Percentiles rank a stretch among this genome's conserved stretches.
phyloP scores from a whole-genome alignment of 2,113 vertebrate species.

The Dolichallabes microphthalmus region DNA sequence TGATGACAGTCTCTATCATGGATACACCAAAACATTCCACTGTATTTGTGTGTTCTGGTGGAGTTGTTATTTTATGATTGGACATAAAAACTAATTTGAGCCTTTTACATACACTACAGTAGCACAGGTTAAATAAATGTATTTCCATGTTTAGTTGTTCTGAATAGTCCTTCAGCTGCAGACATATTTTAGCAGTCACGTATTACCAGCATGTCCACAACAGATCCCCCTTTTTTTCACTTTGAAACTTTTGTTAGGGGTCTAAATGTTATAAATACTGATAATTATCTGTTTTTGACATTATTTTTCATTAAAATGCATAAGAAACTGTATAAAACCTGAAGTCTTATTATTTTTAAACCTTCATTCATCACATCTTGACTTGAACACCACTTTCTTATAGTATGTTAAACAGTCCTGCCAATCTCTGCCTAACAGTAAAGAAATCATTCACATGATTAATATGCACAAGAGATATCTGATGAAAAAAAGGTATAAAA shows the following conservation, averaged over 20 bases:
- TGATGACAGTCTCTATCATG: conserved; percentile 67
- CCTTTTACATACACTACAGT: background rate
- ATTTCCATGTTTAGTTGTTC: background rate
- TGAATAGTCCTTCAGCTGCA: background rate
- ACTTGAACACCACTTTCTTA: too few relatives aligned
- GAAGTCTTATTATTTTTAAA: too few relatives aligned
- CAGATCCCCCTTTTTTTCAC: background rate
- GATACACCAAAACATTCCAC: conserved; percentile 54
- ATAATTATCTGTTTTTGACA: background rate
- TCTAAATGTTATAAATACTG: background rate
- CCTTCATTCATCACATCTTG: too few relatives aligned
- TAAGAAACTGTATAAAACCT: background rate
- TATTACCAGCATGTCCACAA: background rate
- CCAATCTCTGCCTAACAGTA: background rate
- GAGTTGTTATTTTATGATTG: conserved; percentile 15
- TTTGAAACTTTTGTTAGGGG: background rate
- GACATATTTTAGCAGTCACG: background rate
- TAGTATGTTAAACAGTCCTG: background rate
- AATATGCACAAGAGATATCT: too few relatives aligned
- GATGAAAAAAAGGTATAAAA: background rate
- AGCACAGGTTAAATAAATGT: background rate
- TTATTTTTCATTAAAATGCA: background rate
- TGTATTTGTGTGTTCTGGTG: conserved; percentile 12
- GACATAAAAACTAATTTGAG: background rate
- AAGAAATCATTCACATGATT: background rate